Percentiles rank a stretch among this genome's conserved stretches.
Evolutionary conservation across 2,888 invertebrate genomes (phyloP).

Genomic region (Drosophila colorata): DNA sequence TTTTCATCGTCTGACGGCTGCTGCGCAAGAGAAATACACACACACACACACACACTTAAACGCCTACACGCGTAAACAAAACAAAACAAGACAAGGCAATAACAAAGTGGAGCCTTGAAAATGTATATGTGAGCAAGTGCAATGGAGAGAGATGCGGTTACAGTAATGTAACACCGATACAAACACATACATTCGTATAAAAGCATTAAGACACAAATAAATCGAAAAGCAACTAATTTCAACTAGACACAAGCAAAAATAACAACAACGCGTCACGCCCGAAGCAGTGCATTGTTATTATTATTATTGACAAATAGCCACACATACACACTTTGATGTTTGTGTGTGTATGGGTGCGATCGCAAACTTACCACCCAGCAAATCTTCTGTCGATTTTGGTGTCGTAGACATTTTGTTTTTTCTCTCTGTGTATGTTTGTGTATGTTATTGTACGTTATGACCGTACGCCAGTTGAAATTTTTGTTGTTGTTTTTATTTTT

Average conservation of each 20-base stretch:
- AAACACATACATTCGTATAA: constrained; percentile 1
- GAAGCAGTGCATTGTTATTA: constrained; percentile 61
- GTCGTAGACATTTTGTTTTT: constrained; percentile 84
- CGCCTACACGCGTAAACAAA: constrained; percentile 25
- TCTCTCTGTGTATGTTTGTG: constrained; percentile 41
- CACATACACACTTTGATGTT: constrained; percentile 10
- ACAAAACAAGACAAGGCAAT: constrained; percentile 58
- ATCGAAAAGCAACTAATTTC: constrained; percentile 58
- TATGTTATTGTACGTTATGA: constrained; percentile 39
- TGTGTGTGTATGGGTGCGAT: constrained; percentile 33
- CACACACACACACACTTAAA: constrained; percentile 4
- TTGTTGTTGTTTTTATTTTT: constrained; percentile 42
- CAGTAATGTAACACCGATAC: constrained; percentile 33
- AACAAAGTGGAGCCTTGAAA: constrained; percentile 72
- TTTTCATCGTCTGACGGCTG: constrained; percentile 54
- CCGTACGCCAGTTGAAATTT: constrained; percentile 30
- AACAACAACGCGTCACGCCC: constrained; percentile 44
- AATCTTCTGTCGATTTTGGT: constrained; percentile 84
- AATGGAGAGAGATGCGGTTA: constrained; percentile 44
- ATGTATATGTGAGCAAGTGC: constrained; percentile 49
- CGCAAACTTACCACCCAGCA: constrained; percentile 84
- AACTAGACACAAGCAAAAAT: constrained; percentile 45
- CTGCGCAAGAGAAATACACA: constrained; percentile 46
- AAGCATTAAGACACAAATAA: constrained; percentile 33
- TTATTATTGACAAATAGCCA: constrained; percentile 56